Percentiles rank a stretch among this genome's conserved stretches.
phyloP scores from a whole-genome alignment of 2,113 vertebrate species.

The Nannobrachium achirus region DNA sequence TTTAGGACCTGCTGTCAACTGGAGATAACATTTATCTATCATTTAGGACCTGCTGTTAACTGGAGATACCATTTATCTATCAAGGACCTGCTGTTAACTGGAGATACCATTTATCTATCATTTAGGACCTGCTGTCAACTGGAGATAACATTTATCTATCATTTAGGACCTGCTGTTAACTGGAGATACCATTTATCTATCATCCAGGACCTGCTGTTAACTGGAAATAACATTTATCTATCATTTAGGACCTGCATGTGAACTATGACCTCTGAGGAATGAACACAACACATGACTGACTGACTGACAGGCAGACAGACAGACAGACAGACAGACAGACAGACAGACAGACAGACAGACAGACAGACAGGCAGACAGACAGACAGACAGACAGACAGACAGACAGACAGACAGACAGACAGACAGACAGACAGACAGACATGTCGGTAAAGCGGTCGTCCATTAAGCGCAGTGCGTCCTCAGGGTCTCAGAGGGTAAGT shows the following conservation, averaged over 20 bases:
- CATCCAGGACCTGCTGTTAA: no score
- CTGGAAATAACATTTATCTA: no score
- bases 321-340: no score
- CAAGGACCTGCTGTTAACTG: not conserved
- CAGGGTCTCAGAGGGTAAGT: conserved; percentile 93
- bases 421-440: not conserved
- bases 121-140: no score
- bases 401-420: not conserved
- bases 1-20: not conserved
- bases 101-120: not conserved
- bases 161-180: not conserved
- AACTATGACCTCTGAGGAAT: not conserved
- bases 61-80: no score
- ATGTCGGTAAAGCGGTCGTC: conserved; percentile 86
- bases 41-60: no score
- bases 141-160: no score
- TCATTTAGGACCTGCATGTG: not conserved
- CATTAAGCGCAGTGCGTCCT: conserved; percentile 66
- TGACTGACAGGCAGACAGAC: not conserved
- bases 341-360: no score
- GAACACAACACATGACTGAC: not conserved
- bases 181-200: not conserved
- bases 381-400: not conserved
- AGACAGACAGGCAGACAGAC: not conserved
- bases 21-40: not conserved